A percentile compares a stretch with the other conserved stretches of the same genome.
These are phyloP conservation scores for Halcyon malimbica DNA, from an alignment of 2,113 vertebrate genomes.

Conservation along the genomic window DNA sequence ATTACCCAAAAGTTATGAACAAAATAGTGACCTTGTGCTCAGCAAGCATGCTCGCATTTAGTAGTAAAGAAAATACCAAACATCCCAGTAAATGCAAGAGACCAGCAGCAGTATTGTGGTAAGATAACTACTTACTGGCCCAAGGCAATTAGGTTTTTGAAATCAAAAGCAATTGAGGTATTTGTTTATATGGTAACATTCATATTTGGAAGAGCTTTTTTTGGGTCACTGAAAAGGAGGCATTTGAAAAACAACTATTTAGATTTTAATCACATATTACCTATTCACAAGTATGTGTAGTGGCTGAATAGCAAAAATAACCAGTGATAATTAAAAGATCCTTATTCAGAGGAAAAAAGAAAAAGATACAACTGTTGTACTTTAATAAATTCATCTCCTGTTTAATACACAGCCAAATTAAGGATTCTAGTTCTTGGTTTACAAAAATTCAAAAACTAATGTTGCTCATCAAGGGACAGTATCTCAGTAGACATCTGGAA, in stretches of 20 bases:
- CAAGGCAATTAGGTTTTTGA: constrained; percentile 23
- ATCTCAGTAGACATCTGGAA: constrained; percentile 73
- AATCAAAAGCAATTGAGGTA: constrained; percentile 4
- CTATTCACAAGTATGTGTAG: constrained; percentile 25
- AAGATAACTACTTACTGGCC: constrained; percentile 13
- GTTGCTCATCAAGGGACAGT: constrained; percentile 58
- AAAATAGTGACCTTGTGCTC: not conserved
- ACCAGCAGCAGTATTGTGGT: not conserved
- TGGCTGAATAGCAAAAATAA: constrained; percentile 43
- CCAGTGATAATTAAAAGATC: constrained; percentile 54
- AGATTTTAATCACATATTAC: constrained; percentile 60
- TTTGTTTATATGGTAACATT: not conserved
- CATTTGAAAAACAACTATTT: constrained; percentile 52
- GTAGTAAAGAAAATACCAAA: not conserved
- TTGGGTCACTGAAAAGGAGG: not conserved
- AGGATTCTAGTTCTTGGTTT: constrained; percentile 49
- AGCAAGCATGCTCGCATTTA: not conserved
- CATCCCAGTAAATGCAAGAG: not conserved
- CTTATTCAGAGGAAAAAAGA: constrained; percentile 50
- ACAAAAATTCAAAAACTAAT: constrained; percentile 22
- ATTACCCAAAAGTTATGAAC: not conserved
- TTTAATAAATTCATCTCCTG: constrained; percentile 31
- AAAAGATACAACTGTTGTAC: not conserved
- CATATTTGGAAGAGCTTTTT: constrained; percentile 40
- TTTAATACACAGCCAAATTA: constrained; percentile 21